Percentiles rank a stretch among this genome's conserved stretches.
Conservation (phyloP, 2,113 vertebrate species). For the Siniperca knerii region DNA sequence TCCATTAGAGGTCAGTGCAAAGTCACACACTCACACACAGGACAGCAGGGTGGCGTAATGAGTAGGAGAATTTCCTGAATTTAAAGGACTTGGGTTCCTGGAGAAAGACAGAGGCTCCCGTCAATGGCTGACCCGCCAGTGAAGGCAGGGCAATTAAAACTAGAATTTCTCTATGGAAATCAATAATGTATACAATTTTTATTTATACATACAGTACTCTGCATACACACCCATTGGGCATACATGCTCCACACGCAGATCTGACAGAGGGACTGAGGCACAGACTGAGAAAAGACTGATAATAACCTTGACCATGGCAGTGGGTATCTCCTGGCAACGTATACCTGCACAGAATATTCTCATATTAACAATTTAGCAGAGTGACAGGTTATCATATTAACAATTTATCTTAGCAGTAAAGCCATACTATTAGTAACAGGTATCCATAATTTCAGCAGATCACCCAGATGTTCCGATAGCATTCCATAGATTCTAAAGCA, state of each 20-base stretch:
- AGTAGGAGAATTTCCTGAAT: constrained; percentile 25
- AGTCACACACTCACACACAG: constrained; percentile 51
- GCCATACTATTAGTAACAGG: constrained; percentile 3
- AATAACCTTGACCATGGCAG: constrained; percentile 59
- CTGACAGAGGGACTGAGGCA: constrained; percentile 32
- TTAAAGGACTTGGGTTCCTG: constrained; percentile 23
- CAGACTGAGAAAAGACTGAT: constrained; percentile 6
- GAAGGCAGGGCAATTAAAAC: constrained; percentile 60
- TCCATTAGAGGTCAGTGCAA: constrained; percentile 68
- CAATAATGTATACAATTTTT: constrained; percentile 55
- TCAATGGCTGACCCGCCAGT: constrained; percentile 10
- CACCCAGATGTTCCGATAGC: not conserved
- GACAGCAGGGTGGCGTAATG: constrained; percentile 27
- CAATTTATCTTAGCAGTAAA: constrained; percentile 44
- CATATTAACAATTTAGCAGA: constrained; percentile 52
- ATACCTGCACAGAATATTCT: constrained; percentile 42
- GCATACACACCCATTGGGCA: constrained; percentile 27
- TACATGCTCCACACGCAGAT: constrained; percentile 14
- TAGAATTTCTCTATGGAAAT: constrained; percentile 37
- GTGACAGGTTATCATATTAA: constrained; percentile 62
- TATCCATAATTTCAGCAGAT: not conserved
- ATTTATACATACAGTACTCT: constrained; percentile 45
- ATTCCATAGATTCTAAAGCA: constrained; percentile 12
- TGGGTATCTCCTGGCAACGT: constrained; percentile 25
- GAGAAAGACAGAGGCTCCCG: not conserved